Conservation (phyloP, 2,888 invertebrate species). For the Diarsia brunnea region DNA sequence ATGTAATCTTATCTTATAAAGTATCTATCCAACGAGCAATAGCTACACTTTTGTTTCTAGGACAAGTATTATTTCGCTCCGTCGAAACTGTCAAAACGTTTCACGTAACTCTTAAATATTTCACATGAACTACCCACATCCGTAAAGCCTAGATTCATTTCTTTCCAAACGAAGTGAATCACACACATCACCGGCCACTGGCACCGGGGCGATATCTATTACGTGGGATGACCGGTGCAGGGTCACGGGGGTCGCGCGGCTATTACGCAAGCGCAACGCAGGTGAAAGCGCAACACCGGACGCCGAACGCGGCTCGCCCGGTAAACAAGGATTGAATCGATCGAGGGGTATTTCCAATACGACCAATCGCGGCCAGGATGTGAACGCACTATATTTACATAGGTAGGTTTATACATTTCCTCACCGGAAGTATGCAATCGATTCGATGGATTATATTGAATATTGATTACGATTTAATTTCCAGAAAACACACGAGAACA, state of each 20-base stretch:
- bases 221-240: slow-evolving; percentile 47
- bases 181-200: slow-evolving; percentile 30
- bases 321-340: slow-evolving; percentile 62
- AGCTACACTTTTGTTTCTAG: neutral
- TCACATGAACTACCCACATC: neutral
- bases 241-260: slow-evolving; percentile 57
- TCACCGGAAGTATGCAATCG: neutral
- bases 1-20: no score
- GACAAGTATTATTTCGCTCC: neutral
- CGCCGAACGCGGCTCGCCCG: slow-evolving; percentile 14
- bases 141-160: slow-evolving; percentile 26
- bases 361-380: slow-evolving; percentile 30
- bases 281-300: slow-evolving; percentile 51
- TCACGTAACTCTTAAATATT: neutral
- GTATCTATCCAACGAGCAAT: neutral
- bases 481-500: neutral
- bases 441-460: neutral
- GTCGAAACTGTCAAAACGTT: neutral
- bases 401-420: neutral
- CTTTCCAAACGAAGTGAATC: slow-evolving; percentile 54
- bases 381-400: neutral
- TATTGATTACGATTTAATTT: neutral
- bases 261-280: slow-evolving; percentile 53
- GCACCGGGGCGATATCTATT: slow-evolving; percentile 35
- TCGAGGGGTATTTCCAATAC: slow-evolving; percentile 46